These are phyloP conservation scores for Patagioenas fasciata DNA, from an alignment of 2,113 vertebrate genomes.

Conservation along the genomic window DNA sequence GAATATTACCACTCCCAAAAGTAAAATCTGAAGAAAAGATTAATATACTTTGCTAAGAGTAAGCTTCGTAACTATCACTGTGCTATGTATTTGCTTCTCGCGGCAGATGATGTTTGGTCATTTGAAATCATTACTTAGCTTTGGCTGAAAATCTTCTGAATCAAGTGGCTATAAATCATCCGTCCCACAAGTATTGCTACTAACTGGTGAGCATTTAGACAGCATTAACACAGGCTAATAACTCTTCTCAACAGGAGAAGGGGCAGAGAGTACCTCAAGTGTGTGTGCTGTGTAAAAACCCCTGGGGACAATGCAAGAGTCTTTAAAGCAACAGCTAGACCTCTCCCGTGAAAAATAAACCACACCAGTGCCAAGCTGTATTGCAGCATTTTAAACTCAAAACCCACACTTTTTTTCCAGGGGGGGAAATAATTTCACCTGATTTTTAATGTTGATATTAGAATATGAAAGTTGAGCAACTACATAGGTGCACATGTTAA, in stretches of 20 bases:
- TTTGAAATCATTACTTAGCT: slow-evolving; percentile 38
- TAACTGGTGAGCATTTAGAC: neutral
- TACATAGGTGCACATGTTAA: neutral
- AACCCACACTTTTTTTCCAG: neutral
- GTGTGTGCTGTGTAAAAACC: neutral
- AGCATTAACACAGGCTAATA: slow-evolving; percentile 23
- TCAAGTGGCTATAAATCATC: slow-evolving; percentile 46
- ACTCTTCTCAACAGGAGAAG: neutral
- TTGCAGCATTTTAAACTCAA: neutral
- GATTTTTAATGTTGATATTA: neutral
- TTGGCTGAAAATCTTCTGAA: slow-evolving; percentile 41
- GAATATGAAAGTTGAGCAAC: neutral
- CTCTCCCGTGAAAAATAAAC: neutral
- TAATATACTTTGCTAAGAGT: slow-evolving; percentile 25
- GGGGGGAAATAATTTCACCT: neutral
- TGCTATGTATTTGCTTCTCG: neutral
- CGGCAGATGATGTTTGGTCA: slow-evolving; percentile 7
- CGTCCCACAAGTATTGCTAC: neutral
- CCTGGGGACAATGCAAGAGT: neutral
- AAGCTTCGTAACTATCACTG: neutral
- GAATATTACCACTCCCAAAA: slow-evolving; percentile 21
- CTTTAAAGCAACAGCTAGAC: neutral
- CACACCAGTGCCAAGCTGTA: neutral
- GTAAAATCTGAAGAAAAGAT: slow-evolving; percentile 30
- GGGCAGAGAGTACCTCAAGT: neutral